A percentile compares a stretch with the other conserved stretches of the same genome.
These are phyloP conservation scores for Halocynthia roretzi DNA, from an alignment of 23 tunicate species.

Conservation along the genomic window DNA sequence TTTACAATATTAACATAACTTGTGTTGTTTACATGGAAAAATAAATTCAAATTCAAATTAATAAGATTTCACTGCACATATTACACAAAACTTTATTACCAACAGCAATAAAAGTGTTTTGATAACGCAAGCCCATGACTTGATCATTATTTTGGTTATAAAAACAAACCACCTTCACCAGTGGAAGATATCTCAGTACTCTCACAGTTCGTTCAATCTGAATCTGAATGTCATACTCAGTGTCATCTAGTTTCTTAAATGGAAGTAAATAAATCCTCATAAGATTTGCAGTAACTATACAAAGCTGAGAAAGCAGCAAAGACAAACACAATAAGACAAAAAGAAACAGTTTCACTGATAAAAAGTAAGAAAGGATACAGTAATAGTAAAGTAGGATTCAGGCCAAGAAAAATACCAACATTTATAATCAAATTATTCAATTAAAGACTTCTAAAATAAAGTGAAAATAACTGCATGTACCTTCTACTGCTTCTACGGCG, in stretches of 20 bases:
- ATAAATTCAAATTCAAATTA: no score
- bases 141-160: not conserved
- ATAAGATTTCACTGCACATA: no score
- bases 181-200: slow-evolving; percentile 24
- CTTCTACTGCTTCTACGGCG: slow-evolving; percentile 15
- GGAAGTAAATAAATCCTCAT: no score
- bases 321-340: slow-evolving; percentile 14
- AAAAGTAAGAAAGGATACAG: not conserved
- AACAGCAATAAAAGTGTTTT: no score
- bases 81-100: no score
- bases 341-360: not conserved
- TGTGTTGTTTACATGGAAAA: no score
- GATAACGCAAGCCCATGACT: no score
- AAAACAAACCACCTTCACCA: slow-evolving; percentile 14
- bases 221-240: slow-evolving; percentile 31
- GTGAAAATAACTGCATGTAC: slow-evolving; percentile 1
- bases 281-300: no score
- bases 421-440: not conserved
- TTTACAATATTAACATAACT: not conserved
- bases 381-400: not conserved
- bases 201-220: slow-evolving; percentile 31
- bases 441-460: not conserved
- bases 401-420: not conserved
- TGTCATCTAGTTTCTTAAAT: slow-evolving; percentile 1
- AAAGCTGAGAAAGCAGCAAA: not conserved